Conservation (phyloP, 2,797 vertebrate species). For the Tenualosa ilisha region DNA sequence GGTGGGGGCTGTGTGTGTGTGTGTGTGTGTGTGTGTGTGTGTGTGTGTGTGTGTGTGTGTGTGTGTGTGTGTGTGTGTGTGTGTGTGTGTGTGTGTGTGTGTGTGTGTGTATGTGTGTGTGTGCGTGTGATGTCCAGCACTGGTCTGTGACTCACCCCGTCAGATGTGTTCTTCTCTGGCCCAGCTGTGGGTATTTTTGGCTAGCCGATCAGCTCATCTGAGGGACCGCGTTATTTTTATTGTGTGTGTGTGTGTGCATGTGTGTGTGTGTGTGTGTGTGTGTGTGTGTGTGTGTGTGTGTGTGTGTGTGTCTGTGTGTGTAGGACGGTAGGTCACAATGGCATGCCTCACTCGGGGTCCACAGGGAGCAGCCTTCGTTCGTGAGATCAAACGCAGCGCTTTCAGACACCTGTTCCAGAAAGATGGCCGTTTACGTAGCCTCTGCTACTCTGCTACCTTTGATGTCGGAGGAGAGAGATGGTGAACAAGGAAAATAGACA, state of each 20-base stretch:
- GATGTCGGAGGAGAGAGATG: not conserved
- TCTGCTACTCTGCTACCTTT: slow-evolving; percentile 31
- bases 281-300: slow-evolving; percentile 44
- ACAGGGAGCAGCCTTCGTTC: not conserved
- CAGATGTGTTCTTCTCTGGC: slow-evolving; percentile 51
- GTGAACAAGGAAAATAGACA: not conserved
- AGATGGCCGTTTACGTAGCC: slow-evolving; percentile 27
- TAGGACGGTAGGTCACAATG: slow-evolving; percentile 59
- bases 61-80: slow-evolving; percentile 30
- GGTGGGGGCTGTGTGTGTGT: not conserved
- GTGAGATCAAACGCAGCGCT: slow-evolving; percentile 64
- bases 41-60: slow-evolving; percentile 8
- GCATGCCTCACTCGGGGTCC: slow-evolving; percentile 35
- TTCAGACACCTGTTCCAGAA: slow-evolving; percentile 66
- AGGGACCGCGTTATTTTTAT: slow-evolving; percentile 20
- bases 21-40: slow-evolving; percentile 31
- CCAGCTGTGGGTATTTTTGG: slow-evolving; percentile 24
- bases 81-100: slow-evolving; percentile 32
- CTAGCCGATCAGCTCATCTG: not conserved
- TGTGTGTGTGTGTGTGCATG: slow-evolving; percentile 37
- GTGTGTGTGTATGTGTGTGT: slow-evolving; percentile 11
- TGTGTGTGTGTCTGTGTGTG: slow-evolving; percentile 38
- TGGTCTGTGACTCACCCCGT: slow-evolving; percentile 65
- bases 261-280: slow-evolving; percentile 32
- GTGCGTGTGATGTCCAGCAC: slow-evolving; percentile 56